These are phyloP conservation scores for Sturnira hondurensis DNA, from an alignment of 2,113 vertebrate species.

Conservation along the genomic window DNA sequence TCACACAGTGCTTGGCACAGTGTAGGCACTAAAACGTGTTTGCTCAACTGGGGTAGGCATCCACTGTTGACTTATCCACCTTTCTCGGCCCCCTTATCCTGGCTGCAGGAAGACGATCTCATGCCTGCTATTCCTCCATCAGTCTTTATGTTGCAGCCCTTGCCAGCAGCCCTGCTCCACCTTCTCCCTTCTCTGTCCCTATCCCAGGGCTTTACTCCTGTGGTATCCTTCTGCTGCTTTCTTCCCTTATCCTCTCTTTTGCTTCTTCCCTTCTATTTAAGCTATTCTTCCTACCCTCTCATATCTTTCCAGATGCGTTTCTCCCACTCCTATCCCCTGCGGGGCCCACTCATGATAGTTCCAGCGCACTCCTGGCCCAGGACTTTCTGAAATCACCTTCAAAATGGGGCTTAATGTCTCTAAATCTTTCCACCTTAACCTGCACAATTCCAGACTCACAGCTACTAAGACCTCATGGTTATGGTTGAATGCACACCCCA, in stretches of 20 bases:
- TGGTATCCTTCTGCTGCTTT: background rate
- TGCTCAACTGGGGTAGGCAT: background rate
- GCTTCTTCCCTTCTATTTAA: slow-evolving; percentile 9
- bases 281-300: background rate
- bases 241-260: background rate
- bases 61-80: background rate
- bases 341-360: background rate
- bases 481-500: background rate
- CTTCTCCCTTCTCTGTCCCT: background rate
- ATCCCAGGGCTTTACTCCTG: rapidly evolving
- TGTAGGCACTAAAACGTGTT: background rate
- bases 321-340: background rate
- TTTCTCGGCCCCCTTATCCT: background rate
- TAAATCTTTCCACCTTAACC: background rate
- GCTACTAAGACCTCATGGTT: background rate
- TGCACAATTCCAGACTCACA: background rate
- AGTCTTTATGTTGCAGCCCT: too few relatives aligned
- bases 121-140: background rate
- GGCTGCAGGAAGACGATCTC: background rate
- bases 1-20: background rate
- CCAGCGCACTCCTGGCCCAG: slow-evolving; percentile 47
- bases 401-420: slow-evolving; percentile 32
- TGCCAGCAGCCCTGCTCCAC: background rate
- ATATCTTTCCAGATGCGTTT: background rate
- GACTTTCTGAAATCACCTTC: slow-evolving; percentile 39